A percentile compares a stretch with the other conserved stretches of the same genome.
phyloP scores from a whole-genome alignment of 30 jellyfish, hydroid and myxozoan genomes.

The Nemopilema nomurai region DNA sequence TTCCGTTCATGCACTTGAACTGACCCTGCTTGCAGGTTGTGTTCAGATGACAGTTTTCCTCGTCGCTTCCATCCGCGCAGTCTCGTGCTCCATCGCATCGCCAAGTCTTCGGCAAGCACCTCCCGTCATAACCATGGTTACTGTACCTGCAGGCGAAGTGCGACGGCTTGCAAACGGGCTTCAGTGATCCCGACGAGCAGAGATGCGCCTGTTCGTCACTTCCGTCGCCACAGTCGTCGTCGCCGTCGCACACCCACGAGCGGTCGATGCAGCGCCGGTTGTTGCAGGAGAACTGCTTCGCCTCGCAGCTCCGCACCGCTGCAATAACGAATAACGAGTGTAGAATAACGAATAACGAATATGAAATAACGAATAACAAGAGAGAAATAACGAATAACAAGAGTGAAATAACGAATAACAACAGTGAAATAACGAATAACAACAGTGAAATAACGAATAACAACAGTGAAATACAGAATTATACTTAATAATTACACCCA shows the following conservation, averaged over 20 bases:
- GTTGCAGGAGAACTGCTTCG: conserved; percentile 63
- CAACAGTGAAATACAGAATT: no score
- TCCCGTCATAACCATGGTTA: conserved; percentile 28
- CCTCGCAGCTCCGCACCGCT: conserved; percentile 64
- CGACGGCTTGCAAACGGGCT: conserved; percentile 34
- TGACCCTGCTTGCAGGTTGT: conserved; percentile 2
- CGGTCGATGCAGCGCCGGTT: conserved; percentile 46
- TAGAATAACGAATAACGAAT: no score
- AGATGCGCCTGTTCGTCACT: conserved; percentile 70
- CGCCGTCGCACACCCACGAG: conserved; percentile 82
- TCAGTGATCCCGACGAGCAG: conserved; percentile 23
- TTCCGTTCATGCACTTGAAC: conserved; percentile 61
- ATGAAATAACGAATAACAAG: no score
- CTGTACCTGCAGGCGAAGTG: conserved; percentile 64
- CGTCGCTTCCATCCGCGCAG: conserved; percentile 85
- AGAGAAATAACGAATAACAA: no score
- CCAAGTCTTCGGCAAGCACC: conserved; percentile 51
- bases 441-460: no score
- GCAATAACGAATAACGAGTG: background rate
- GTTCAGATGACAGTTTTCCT: conserved; percentile 47
- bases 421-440: no score
- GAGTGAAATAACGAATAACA: no score
- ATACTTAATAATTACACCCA: no score
- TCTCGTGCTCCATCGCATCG: conserved; percentile 75
- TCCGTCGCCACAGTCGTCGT: conserved; percentile 70